These are phyloP conservation scores for Amniataba percoides DNA, from an alignment of 2,797 vertebrate species.

Conservation along the genomic window DNA sequence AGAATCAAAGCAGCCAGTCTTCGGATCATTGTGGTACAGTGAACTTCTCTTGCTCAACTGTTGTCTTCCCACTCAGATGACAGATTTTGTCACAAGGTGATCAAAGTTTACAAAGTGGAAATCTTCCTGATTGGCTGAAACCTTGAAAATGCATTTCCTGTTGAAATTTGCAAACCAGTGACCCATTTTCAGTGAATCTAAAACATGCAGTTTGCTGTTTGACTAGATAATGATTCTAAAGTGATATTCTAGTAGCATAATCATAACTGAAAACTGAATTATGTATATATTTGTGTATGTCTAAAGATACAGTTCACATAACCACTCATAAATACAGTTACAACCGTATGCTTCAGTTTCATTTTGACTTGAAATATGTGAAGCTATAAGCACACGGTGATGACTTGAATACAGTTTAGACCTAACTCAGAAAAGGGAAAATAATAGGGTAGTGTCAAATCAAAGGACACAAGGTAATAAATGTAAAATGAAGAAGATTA, in stretches of 20 bases:
- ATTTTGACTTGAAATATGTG: not conserved
- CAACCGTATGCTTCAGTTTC: not conserved
- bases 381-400: not conserved
- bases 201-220: not conserved
- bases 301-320: not conserved
- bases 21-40: conserved; percentile 44
- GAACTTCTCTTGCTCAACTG: conserved; percentile 37
- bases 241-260: not conserved
- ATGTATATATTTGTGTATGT: not conserved
- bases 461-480: too few relatives aligned
- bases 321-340: not conserved
- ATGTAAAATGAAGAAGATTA: too few relatives aligned
- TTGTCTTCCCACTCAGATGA: conserved; percentile 29
- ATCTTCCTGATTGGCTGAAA: conserved; percentile 60
- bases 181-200: not conserved
- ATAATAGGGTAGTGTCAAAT: too few relatives aligned
- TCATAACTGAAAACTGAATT: not conserved
- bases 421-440: too few relatives aligned
- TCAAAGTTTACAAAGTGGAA: conserved; percentile 17
- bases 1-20: conserved; percentile 51
- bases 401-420: not conserved
- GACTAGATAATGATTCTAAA: not conserved
- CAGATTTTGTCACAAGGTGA: conserved; percentile 35
- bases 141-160: conserved; percentile 34
- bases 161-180: not conserved